A percentile compares a stretch with the other conserved stretches of the same genome.
phyloP scores from a whole-genome alignment of 2,888 invertebrate species.

The Ganaspis brasiliensis region DNA sequence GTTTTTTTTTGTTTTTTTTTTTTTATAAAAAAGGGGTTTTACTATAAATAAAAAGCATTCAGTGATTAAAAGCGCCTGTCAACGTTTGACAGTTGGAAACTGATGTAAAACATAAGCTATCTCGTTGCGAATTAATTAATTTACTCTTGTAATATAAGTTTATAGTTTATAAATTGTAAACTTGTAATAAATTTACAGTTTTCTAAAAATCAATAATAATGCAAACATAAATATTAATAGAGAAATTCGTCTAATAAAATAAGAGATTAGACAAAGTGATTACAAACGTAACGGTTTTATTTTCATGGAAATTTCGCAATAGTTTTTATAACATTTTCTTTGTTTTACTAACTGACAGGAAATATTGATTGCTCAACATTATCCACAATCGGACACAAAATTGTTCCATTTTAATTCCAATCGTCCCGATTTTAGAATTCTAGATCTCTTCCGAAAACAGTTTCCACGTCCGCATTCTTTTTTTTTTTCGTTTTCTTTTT shows the following conservation, averaged over 20 bases:
- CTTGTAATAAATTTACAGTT: slow-evolving; percentile 10
- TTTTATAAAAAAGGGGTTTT: neutral
- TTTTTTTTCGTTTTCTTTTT: neutral
- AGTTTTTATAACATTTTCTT: slow-evolving; percentile 35
- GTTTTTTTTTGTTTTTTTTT: too few relatives aligned
- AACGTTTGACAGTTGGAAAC: slow-evolving; percentile 17
- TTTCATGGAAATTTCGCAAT: slow-evolving; percentile 6
- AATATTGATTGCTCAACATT: slow-evolving; percentile 21
- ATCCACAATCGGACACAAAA: slow-evolving; percentile 3
- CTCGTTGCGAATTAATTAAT: neutral
- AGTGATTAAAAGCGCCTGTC: slow-evolving; percentile 45
- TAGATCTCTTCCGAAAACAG: neutral
- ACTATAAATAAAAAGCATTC: neutral
- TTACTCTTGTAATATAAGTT: too few relatives aligned
- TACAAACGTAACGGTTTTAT: slow-evolving; percentile 34
- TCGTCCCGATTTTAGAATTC: slow-evolving; percentile 3
- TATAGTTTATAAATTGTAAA: too few relatives aligned
- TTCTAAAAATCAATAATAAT: slow-evolving; percentile 11
- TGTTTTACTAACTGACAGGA: neutral
- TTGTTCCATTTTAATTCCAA: neutral
- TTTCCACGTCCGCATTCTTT: slow-evolving; percentile 4
- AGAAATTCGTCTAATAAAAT: neutral
- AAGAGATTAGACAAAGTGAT: slow-evolving; percentile 11
- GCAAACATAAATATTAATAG: neutral
- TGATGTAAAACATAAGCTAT: slow-evolving; percentile 24